Percentiles rank a stretch among this genome's conserved stretches.
Conservation (phyloP, 1,140 invertebrate species). For the Drusus annulatus region DNA sequence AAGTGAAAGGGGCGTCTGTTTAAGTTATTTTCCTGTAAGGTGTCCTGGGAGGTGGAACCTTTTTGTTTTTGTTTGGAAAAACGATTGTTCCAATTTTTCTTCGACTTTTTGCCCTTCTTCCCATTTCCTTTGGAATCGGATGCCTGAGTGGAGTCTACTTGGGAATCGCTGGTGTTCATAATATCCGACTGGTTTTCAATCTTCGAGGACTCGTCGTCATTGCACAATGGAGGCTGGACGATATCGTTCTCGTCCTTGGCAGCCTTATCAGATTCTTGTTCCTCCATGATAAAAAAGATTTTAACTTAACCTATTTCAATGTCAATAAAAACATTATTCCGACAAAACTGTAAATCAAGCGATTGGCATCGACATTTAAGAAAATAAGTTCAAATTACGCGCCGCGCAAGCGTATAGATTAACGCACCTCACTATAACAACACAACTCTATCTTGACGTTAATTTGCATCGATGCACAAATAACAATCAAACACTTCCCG, state of each 20-base stretch:
- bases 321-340: conserved; percentile 1
- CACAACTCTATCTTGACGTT: conserved; percentile 50
- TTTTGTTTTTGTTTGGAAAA: conserved; percentile 66
- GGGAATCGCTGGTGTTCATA: conserved; percentile 31
- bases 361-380: background rate
- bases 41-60: conserved; percentile 63
- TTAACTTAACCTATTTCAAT: conserved; percentile 2
- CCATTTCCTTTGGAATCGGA: conserved; percentile 37
- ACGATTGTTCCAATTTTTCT: conserved; percentile 68
- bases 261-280: conserved; percentile 24
- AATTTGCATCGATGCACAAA: conserved; percentile 44
- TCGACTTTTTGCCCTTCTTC: conserved; percentile 60
- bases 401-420: conserved; percentile 47
- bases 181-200: conserved; percentile 43
- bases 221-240: conserved; percentile 3
- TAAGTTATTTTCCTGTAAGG: conserved; percentile 62
- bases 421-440: conserved; percentile 50
- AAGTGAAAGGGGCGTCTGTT: conserved; percentile 65
- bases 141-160: conserved; percentile 6
- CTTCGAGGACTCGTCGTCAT: conserved; percentile 53
- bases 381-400: conserved; percentile 47
- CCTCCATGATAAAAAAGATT: conserved; percentile 26
- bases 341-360: background rate
- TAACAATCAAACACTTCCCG: conserved; percentile 40
- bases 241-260: conserved; percentile 5